Base-by-base conservation (phyloP, 2,888 invertebrate genomes). In the Timandra comae region DNA sequence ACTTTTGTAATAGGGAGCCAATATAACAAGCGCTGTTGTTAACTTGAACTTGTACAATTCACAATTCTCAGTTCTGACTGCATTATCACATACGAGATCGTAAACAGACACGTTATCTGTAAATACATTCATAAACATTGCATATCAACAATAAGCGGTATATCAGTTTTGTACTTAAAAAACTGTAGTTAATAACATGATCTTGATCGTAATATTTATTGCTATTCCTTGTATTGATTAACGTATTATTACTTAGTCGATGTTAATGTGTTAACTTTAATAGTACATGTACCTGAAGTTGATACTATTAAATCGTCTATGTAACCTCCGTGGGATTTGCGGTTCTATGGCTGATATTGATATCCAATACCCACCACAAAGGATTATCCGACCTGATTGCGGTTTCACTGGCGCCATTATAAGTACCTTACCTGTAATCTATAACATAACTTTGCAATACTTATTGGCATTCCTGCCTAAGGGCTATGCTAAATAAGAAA, bases 41-140 rank as follows among this genome's bases (percentile, higher is more conserved):
- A n/a, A n/a, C n/a, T n/a, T n/a, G n/a, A n/a, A n/a, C n/a, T n/a
- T n/a, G n/a, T n/a, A n/a, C n/a, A n/a, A n/a, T n/a, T n/a, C n/a
- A n/a, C n/a, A n/a, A n/a, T n/a, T n/a, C n/a, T n/a, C n/a, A n/a
- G n/a, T n/a, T n/a, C n/a, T n/a, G n/a, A n/a, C n/a, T n/a, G n/a
- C n/a, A n/a, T n/a, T 61, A 61, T 52, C 48, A 37, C 25, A 38
- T 51, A 40, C 49, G 42, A 58, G 54, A 67, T 68, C 58, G 65
- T 73, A 73, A 75, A 72, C 63, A 72, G 41, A 56, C 56, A 55
- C 49, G 56, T 58, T 75, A 73, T 72, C 69, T 62, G 40, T 41
- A 56, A 57, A 56, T 52, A 56, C 56, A 62, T 67, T 60, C 54
- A 60, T 64, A 67, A 63, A 58, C 55, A 59, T 33, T 38, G 43